A percentile compares a stretch with the other conserved stretches of the same genome.
phyloP scores from a whole-genome alignment of 1,140 invertebrate genomes.

The Drosophila navojoa region DNA sequence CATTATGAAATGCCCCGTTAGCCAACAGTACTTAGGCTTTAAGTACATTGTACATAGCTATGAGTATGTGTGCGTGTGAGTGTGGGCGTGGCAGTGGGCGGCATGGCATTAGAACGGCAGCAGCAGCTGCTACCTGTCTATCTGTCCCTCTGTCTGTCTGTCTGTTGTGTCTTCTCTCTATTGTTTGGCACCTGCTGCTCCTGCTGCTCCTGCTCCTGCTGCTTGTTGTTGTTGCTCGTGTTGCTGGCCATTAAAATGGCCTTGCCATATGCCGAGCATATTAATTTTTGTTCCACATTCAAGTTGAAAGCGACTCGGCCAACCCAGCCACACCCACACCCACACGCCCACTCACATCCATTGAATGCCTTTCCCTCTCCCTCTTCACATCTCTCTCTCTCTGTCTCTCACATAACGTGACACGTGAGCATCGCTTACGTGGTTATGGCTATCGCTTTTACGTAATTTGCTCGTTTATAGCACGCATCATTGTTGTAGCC shows the following conservation, averaged over 20 bases:
- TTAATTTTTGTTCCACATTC: conserved; percentile 68
- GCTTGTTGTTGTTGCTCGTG: conserved; percentile 41
- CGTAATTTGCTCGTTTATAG: conserved; percentile 66
- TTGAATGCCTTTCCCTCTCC: not conserved
- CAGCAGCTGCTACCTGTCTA: conserved; percentile 1
- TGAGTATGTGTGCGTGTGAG: not conserved
- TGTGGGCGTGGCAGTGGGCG: not conserved
- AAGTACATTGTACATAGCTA: conserved; percentile 18
- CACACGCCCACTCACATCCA: not conserved
- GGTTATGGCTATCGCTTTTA: conserved; percentile 75
- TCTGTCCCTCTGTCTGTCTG: too few relatives aligned
- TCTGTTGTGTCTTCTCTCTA: conserved; percentile 48
- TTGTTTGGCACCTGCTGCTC: conserved; percentile 60
- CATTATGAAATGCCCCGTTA: conserved; percentile 36
- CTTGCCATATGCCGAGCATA: conserved; percentile 68
- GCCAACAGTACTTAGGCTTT: conserved; percentile 26
- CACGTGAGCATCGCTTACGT: conserved; percentile 66
- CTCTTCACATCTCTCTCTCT: not conserved
- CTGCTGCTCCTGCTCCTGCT: conserved; percentile 16
- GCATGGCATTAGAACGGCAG: conserved; percentile 5
- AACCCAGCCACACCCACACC: not conserved
- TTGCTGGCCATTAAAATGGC: conserved; percentile 64
- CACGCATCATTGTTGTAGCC: conserved; percentile 41
- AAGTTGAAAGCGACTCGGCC: conserved; percentile 11
- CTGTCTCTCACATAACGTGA: conserved; percentile 36